Percentiles rank a stretch among this genome's conserved stretches.
These are phyloP conservation scores for Pseudorhombus dupliciocellatus DNA, from an alignment of 2,113 vertebrate genomes.

Conservation along the genomic window DNA sequence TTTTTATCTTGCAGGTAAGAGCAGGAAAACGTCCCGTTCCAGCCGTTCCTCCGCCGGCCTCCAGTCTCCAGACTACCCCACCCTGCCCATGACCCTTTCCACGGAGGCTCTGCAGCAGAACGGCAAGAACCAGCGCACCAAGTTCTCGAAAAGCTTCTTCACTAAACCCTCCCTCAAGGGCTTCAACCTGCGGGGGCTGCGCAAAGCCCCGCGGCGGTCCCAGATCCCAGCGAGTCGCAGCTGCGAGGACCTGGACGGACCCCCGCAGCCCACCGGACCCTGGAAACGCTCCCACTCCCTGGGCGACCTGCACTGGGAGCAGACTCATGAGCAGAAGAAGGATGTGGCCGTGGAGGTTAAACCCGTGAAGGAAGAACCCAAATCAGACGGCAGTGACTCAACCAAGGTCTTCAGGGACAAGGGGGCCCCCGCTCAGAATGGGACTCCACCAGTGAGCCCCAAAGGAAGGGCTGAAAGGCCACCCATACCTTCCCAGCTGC, in stretches of 20 bases:
- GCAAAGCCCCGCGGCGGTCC: constrained; percentile 82
- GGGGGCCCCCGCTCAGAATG: constrained; percentile 17
- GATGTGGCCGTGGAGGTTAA: constrained; percentile 47
- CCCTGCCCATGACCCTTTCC: constrained; percentile 83
- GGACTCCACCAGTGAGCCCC: constrained; percentile 50
- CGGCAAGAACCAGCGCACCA: constrained; percentile 76
- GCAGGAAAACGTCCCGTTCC: constrained; percentile 81
- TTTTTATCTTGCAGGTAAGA: constrained; percentile 86
- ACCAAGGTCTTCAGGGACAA: constrained; percentile 33
- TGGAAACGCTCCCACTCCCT: constrained; percentile 93
- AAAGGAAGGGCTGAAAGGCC: constrained; percentile 56
- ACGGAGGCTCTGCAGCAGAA: constrained; percentile 80
- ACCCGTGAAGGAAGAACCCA: constrained; percentile 43
- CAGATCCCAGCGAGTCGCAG: constrained; percentile 86
- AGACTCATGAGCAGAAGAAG: constrained; percentile 66
- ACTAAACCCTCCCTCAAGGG: constrained; percentile 77
- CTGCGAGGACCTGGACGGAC: constrained; percentile 88
- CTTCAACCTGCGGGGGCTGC: constrained; percentile 68
- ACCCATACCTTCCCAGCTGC: constrained; percentile 68
- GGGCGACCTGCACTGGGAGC: constrained; percentile 88
- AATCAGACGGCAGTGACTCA: not conserved
- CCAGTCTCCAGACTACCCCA: constrained; percentile 86
- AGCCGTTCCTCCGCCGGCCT: constrained; percentile 82
- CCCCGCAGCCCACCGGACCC: constrained; percentile 53
- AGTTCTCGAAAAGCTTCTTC: constrained; percentile 69